Evolutionary conservation across 2,888 invertebrate species (phyloP), one percentile per base, ranked within the genome.

Genomic region (Drosophila greeni): DNA sequence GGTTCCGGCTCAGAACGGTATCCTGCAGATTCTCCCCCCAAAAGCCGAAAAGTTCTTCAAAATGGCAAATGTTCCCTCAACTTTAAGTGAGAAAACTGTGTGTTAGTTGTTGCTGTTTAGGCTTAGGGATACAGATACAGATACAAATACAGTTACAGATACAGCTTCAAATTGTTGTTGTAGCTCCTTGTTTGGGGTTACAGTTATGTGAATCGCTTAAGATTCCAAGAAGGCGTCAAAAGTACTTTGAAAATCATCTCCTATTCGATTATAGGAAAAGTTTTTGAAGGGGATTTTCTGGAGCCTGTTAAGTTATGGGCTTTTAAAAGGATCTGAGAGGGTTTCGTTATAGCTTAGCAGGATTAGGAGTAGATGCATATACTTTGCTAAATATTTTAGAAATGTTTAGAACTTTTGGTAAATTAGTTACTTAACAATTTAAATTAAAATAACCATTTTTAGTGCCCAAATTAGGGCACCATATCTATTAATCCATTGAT

Each of bases 11-110:
- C 58, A 47, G 42, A 62, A 53, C 42, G 34, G 53, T 66, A 78
- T 78, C 74, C 76, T 72, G 76, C 84, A 67, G 79, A 70, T 84
- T 74, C 45, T 52, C 52, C 47, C 52, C 47, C 45, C 9, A 18
- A 71, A 81, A 79, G 76, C 76, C 74, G 78, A 72, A 78, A 75
- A 79, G 74, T 79, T 79, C 57, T 67, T 45, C 66, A 48, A 62
- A 67, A 67, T 70, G 68, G 74, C 47, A 61, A 70, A 51, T 47
- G 53, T 37, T 29, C 20, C 31, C 8, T 37, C 16, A 60, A 60
- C 60, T 59, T 60, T 39, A 49, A 66, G 42, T 47, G 45, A 31
- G 48, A 26, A 68, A 77, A 77, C 66, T 78, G 84, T 72, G 75
- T 69, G n/a, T 72, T 76, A 79, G 72, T 82, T 79, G 64, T 51